A percentile compares a stretch with the other conserved stretches of the same genome.
These are phyloP conservation scores for Apus apus DNA, from an alignment of 2,113 vertebrate genomes.

Conservation along the genomic window DNA sequence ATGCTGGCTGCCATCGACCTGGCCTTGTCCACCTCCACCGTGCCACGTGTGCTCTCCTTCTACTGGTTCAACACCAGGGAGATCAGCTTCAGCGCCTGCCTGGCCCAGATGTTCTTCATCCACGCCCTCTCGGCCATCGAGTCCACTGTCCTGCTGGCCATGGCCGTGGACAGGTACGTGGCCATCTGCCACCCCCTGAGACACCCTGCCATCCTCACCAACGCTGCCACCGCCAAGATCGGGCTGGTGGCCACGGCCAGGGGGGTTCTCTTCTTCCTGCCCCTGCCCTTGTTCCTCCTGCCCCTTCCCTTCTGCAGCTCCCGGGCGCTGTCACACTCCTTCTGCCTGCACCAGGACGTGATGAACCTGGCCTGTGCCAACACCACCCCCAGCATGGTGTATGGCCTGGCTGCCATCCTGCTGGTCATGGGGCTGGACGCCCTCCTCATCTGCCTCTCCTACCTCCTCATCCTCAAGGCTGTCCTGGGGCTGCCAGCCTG, in stretches of 20 bases:
- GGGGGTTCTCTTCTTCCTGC: constrained; percentile 62
- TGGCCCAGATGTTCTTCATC: constrained; percentile 74
- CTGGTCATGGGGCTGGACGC: constrained; percentile 71
- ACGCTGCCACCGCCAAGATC: background rate
- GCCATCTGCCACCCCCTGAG: constrained; percentile 73
- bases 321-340: constrained; percentile 58
- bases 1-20: constrained; percentile 70
- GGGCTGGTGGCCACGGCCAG: constrained; percentile 34
- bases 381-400: constrained; percentile 58
- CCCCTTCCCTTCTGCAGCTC: constrained; percentile 51
- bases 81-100: constrained; percentile 60
- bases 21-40: constrained; percentile 50
- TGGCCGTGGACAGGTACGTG: constrained; percentile 72
- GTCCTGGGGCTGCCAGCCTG: constrained; percentile 34
- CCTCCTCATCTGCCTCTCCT: constrained; percentile 73
- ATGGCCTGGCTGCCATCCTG: constrained; percentile 67
- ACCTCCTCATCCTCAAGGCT: constrained; percentile 63
- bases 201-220: constrained; percentile 49
- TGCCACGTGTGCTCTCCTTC: constrained; percentile 65
- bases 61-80: constrained; percentile 65
- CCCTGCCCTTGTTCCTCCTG: constrained; percentile 46
- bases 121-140: constrained; percentile 67
- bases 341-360: constrained; percentile 78
- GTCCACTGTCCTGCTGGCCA: constrained; percentile 71
- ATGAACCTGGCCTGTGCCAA: constrained; percentile 73